Percentiles rank a stretch among this genome's conserved stretches.
Evolutionary conservation across 2,888 invertebrate genomes (phyloP).

Genomic region (Pachydiplax longipennis): DNA sequence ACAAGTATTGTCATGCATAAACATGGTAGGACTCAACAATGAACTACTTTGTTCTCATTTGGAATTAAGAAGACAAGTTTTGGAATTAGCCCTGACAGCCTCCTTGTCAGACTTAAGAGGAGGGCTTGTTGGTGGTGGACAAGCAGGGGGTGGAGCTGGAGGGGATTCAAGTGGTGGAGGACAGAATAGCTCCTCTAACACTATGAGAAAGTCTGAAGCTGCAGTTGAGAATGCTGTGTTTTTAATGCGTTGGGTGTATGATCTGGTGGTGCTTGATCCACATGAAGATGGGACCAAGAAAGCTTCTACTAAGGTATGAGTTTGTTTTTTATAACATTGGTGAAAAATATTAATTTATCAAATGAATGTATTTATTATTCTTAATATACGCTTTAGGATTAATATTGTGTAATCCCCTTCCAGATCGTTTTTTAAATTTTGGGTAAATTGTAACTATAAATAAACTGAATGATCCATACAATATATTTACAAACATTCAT

Average conservation of each 20-base stretch:
- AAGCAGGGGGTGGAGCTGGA: neutral
- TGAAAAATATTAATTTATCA: too few species aligned
- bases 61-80: constrained; percentile 64
- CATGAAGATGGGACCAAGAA: constrained; percentile 55
- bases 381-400: too few species aligned
- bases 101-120: constrained; percentile 65
- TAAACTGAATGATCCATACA: too few species aligned
- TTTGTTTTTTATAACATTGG: too few species aligned
- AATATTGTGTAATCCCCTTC: too few species aligned
- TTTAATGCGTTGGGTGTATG: constrained; percentile 66
- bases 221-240: constrained; percentile 67
- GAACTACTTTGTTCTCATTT: constrained; percentile 65
- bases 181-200: constrained; percentile 53
- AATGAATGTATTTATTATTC: too few species aligned
- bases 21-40: constrained; percentile 65
- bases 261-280: constrained; percentile 65
- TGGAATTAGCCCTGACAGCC: constrained; percentile 69
- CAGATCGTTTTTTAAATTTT: too few species aligned
- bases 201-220: neutral
- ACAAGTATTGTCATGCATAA: constrained; percentile 68
- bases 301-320: constrained; percentile 26
- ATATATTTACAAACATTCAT: too few species aligned
- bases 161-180: constrained; percentile 60
- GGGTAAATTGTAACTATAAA: too few species aligned
- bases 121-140: neutral